Conservation (phyloP, 2,888 invertebrate species). For the Scrobipalpa costella region DNA sequence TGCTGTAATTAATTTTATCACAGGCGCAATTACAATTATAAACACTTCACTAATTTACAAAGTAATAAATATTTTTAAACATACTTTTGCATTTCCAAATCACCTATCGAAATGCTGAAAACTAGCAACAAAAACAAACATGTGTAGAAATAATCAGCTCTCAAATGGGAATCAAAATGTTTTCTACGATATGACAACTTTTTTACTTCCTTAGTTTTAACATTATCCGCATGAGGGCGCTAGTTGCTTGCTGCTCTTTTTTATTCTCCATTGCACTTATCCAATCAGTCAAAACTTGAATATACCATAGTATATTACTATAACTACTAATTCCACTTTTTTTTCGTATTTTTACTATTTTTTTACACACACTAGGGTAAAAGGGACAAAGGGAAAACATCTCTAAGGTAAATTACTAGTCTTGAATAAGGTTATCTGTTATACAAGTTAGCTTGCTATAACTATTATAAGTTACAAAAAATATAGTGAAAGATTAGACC, state of each 20-base stretch:
- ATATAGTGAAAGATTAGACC: too few relatives aligned
- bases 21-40: conserved; percentile 2
- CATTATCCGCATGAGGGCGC: not conserved
- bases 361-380: too few relatives aligned
- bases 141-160: not conserved
- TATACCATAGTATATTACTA: too few relatives aligned
- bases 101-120: not conserved
- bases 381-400: too few relatives aligned
- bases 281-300: too few relatives aligned
- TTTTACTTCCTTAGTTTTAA: not conserved
- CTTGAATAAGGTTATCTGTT: too few relatives aligned
- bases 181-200: not conserved
- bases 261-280: not conserved
- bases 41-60: not conserved
- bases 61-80: not conserved
- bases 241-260: conserved; percentile 1
- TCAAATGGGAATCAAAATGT: not conserved
- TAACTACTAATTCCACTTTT: too few relatives aligned
- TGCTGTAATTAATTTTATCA: not conserved
- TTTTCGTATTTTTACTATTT: too few relatives aligned
- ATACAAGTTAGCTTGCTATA: too few relatives aligned
- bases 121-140: not conserved
- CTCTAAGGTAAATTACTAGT: too few relatives aligned
- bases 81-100: not conserved
- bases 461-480: too few relatives aligned